phyloP scores from a whole-genome alignment of 2,888 invertebrate genomes.

The Harpalus rufipes region DNA sequence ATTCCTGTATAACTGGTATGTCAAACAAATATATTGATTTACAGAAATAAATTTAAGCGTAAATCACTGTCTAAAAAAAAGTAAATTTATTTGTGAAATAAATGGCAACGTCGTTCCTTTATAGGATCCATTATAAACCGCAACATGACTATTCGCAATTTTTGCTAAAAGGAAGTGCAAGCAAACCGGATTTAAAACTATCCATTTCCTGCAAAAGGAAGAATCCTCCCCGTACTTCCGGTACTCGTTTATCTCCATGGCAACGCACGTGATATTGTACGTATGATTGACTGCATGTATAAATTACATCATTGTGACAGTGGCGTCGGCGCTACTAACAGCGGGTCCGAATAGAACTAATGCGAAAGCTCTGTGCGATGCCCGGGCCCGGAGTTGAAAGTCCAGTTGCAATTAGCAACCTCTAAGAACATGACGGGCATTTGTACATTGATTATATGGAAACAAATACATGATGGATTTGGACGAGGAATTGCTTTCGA shows the following conservation, averaged over 20 bases:
- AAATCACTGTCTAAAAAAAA: too few relatives aligned
- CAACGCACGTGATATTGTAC: slow-evolving; percentile 45
- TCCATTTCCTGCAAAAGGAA: slow-evolving; percentile 5
- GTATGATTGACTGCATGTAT: slow-evolving; percentile 54
- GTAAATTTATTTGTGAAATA: too few relatives aligned
- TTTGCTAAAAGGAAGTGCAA: background rate
- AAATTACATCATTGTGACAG: slow-evolving; percentile 31
- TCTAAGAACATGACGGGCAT: background rate
- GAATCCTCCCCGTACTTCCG: background rate
- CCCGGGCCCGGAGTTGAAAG: background rate
- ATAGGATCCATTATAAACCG: too few relatives aligned
- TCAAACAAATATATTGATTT: too few relatives aligned
- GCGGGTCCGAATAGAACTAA: background rate
- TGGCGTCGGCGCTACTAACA: background rate
- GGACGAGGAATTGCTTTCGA: background rate
- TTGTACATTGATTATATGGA: slow-evolving; percentile 4
- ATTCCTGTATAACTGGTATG: too few relatives aligned
- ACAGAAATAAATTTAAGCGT: too few relatives aligned
- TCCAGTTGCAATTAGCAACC: background rate
- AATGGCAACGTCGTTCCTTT: too few relatives aligned
- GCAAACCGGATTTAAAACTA: slow-evolving; percentile 12
- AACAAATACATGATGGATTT: slow-evolving; percentile 23
- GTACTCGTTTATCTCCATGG: slow-evolving; percentile 32
- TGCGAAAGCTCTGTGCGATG: background rate
- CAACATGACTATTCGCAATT: background rate